These are phyloP conservation scores for Eptesicus fuscus DNA, from an alignment of 2,113 vertebrate species.

Conservation along the genomic window DNA sequence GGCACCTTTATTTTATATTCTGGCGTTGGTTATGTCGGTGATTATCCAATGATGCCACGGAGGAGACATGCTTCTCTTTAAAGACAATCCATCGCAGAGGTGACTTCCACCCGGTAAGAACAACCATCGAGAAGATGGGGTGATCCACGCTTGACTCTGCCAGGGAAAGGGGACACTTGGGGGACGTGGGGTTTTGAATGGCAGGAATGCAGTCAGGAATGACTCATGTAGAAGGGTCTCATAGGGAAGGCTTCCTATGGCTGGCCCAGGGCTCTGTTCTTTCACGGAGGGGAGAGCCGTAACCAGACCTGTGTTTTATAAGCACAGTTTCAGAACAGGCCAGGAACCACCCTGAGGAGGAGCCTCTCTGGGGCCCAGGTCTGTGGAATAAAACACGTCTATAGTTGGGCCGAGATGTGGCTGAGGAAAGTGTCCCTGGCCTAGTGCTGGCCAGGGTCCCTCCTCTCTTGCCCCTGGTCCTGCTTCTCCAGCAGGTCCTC, in stretches of 20 bases:
- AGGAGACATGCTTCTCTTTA: neutral
- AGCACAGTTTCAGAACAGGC: neutral
- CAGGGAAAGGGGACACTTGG: neutral
- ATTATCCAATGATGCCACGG: neutral
- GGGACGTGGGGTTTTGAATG: neutral
- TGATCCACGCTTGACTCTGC: neutral
- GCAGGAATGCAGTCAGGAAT: neutral
- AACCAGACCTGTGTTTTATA: neutral
- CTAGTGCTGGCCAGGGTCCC: neutral
- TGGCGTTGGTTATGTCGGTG: neutral
- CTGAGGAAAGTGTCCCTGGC: neutral
- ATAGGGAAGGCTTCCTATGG: neutral
- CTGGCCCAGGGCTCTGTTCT: neutral
- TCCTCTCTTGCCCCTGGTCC: neutral
- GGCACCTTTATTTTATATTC: neutral
- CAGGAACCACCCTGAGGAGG: neutral
- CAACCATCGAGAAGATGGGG: neutral
- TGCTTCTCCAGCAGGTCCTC: neutral
- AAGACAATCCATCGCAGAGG: neutral
- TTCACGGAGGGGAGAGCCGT: fast-evolving
- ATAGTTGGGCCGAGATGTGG: neutral
- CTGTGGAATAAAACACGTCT: neutral
- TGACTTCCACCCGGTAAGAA: neutral
- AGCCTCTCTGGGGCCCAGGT: neutral
- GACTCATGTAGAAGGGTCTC: no score